A percentile compares a stretch with the other conserved stretches of the same genome.
phyloP scores from a whole-genome alignment of 1,140 invertebrate species.

The Colletes gigas region DNA sequence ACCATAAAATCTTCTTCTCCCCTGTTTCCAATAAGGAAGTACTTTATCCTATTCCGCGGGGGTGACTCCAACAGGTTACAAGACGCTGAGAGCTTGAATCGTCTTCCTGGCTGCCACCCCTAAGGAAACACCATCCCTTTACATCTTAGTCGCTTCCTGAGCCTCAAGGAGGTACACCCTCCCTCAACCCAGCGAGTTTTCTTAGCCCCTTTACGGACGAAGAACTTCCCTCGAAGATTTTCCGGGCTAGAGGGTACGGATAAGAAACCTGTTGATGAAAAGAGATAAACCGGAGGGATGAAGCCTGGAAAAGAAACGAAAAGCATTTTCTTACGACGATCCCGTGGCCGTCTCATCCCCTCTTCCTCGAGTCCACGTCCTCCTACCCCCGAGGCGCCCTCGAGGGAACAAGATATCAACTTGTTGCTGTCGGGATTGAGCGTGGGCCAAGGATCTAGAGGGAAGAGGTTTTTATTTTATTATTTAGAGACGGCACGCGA shows the following conservation, averaged over 20 bases:
- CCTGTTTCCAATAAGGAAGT: slow-evolving; percentile 68
- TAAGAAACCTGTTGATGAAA: slow-evolving; percentile 70
- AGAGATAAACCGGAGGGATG: slow-evolving; percentile 42
- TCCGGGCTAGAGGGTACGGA: slow-evolving; percentile 65
- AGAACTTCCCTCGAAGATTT: slow-evolving; percentile 76
- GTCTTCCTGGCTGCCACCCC: slow-evolving; percentile 30
- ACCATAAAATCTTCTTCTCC: background rate
- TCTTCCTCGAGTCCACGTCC: background rate
- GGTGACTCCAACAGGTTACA: slow-evolving; percentile 76
- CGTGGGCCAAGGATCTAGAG: slow-evolving; percentile 63
- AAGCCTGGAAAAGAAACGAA: slow-evolving; percentile 47
- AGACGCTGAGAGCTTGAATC: slow-evolving; percentile 47
- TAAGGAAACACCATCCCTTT: slow-evolving; percentile 60
- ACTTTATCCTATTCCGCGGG: slow-evolving; percentile 67
- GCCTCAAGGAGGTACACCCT: slow-evolving; percentile 53
- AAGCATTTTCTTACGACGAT: slow-evolving; percentile 65
- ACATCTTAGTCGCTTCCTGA: slow-evolving; percentile 54
- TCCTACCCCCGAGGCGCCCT: slow-evolving; percentile 37
- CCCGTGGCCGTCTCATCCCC: slow-evolving; percentile 8
- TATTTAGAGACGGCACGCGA: slow-evolving; percentile 64
- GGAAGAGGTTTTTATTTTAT: slow-evolving; percentile 67
- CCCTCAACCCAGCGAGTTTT: slow-evolving; percentile 68
- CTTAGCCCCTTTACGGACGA: slow-evolving; percentile 69
- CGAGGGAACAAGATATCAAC: slow-evolving; percentile 74
- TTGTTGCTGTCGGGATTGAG: slow-evolving; percentile 72